Percentiles rank a stretch among this genome's conserved stretches.
These are phyloP conservation scores for Drosophila mettleri DNA, from an alignment of 2,888 invertebrate genomes.

Conservation along the genomic window DNA sequence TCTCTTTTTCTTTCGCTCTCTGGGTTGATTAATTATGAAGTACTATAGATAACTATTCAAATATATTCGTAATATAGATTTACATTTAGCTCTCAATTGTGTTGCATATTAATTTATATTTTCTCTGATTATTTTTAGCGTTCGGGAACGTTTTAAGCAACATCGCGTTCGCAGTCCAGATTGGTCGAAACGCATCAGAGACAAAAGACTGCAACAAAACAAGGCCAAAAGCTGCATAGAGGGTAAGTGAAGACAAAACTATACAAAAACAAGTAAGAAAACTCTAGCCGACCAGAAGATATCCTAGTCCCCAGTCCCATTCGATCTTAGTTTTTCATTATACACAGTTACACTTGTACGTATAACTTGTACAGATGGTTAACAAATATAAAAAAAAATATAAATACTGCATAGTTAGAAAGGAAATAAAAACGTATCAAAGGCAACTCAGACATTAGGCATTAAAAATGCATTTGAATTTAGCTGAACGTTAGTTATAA, in stretches of 20 bases:
- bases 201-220: conserved; percentile 83
- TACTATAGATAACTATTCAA: conserved; percentile 15
- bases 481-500: too few relatives aligned
- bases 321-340: too few relatives aligned
- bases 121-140: conserved; percentile 63
- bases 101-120: conserved; percentile 1
- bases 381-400: too few relatives aligned
- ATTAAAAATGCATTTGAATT: too few relatives aligned
- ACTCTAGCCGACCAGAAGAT: too few relatives aligned
- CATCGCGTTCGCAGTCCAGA: conserved; percentile 84
- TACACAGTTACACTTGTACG: too few relatives aligned
- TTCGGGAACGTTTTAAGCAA: conserved; percentile 83
- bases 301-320: too few relatives aligned
- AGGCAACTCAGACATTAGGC: too few relatives aligned
- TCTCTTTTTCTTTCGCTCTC: background rate
- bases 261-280: background rate
- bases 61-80: background rate
- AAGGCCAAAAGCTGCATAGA: conserved; percentile 82
- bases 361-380: too few relatives aligned
- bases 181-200: conserved; percentile 84
- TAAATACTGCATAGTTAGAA: too few relatives aligned
- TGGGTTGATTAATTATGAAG: conserved; percentile 40
- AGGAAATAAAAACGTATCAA: too few relatives aligned
- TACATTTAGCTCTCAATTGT: background rate
- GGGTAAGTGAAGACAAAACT: conserved; percentile 66